These are phyloP conservation scores for Popillia japonica DNA, from an alignment of 1,140 invertebrate species.

Conservation along the genomic window DNA sequence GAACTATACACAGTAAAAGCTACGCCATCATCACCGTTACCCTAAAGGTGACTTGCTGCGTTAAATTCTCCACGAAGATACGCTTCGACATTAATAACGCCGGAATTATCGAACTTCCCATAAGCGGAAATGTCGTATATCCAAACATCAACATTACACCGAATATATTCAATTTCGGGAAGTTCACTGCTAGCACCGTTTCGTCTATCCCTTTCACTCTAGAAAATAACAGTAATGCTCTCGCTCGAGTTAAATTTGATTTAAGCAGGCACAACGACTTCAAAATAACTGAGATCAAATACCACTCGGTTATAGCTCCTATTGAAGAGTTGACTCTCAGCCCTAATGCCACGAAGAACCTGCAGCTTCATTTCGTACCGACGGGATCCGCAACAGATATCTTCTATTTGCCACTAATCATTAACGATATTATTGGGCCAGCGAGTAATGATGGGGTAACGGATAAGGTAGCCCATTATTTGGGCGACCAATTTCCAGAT, in stretches of 20 bases:
- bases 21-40: slow-evolving; percentile 33
- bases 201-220: slow-evolving; percentile 46
- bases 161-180: slow-evolving; percentile 46
- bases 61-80: slow-evolving; percentile 39
- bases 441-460: background rate
- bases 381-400: slow-evolving; percentile 48
- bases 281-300: slow-evolving; percentile 35
- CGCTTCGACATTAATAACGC: slow-evolving; percentile 24
- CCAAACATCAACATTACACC: slow-evolving; percentile 54
- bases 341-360: slow-evolving; percentile 35
- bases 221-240: slow-evolving; percentile 49
- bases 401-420: slow-evolving; percentile 54
- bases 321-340: background rate
- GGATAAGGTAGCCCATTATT: background rate
- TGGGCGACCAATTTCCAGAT: background rate
- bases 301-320: background rate
- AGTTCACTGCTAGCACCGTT: slow-evolving; percentile 47
- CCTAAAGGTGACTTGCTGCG: background rate
- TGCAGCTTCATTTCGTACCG: slow-evolving; percentile 55
- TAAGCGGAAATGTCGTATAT: slow-evolving; percentile 50
- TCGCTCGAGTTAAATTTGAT: slow-evolving; percentile 48
- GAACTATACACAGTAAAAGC: slow-evolving; percentile 48
- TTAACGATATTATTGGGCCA: slow-evolving; percentile 55
- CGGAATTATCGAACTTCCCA: slow-evolving; percentile 39
- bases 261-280: slow-evolving; percentile 54